Conservation (phyloP, 2,113 vertebrate species). For the Apus apus region DNA sequence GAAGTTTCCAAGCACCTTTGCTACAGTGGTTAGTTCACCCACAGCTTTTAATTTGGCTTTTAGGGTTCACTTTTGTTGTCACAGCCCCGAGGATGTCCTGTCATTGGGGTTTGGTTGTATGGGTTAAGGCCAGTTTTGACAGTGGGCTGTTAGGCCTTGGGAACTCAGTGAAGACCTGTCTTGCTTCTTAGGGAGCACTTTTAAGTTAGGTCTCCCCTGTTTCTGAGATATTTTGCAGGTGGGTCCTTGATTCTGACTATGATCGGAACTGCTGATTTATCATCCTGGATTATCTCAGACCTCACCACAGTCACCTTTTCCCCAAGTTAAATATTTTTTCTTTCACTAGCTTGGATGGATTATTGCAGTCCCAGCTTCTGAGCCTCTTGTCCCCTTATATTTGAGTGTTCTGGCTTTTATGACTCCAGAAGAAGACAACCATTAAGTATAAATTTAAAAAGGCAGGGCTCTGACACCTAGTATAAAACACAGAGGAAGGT, state of each 20-base stretch:
- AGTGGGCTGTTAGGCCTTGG: neutral
- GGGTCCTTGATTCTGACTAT: neutral
- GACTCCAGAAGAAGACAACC: neutral
- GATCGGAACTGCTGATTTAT: fast-evolving
- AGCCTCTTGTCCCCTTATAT: neutral
- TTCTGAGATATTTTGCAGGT: neutral
- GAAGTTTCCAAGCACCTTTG: neutral
- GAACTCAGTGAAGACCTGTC: neutral
- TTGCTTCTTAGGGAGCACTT: neutral
- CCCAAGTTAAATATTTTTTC: neutral
- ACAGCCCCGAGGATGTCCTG: fast-evolving
- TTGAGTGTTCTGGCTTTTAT: neutral
- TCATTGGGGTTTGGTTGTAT: neutral
- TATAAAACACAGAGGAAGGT: neutral
- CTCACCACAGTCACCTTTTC: neutral
- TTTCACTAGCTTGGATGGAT: neutral
- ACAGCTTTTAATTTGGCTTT: neutral
- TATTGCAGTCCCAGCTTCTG: neutral
- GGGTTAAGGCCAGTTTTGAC: neutral
- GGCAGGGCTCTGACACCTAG: neutral
- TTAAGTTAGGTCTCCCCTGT: neutral
- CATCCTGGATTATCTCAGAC: neutral
- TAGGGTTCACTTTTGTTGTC: neutral
- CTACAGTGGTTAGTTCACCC: neutral
- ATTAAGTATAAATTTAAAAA: neutral